phyloP scores from a whole-genome alignment of 2,113 vertebrate species.

The Barbus barbus region DNA sequence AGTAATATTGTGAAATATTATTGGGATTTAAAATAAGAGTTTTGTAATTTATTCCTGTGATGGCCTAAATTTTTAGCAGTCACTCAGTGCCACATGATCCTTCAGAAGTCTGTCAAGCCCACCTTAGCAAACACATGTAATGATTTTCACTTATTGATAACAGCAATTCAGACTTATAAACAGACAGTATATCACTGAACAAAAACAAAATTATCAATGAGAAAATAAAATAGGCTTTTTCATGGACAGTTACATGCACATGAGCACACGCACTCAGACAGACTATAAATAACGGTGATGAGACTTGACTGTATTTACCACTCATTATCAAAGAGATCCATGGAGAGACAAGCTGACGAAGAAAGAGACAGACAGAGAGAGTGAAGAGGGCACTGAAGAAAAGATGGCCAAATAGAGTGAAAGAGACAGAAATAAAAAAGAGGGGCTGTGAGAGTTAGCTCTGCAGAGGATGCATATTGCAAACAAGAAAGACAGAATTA shows the following conservation, averaged over 20 bases:
- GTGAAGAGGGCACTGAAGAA: background rate
- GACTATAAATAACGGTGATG: slow-evolving; percentile 23
- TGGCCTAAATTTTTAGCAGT: background rate
- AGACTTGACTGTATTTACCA: slow-evolving; percentile 28
- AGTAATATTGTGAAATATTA: background rate
- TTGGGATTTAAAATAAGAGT: background rate
- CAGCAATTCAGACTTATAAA: background rate
- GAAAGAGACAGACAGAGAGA: background rate
- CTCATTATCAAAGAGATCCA: slow-evolving; percentile 2
- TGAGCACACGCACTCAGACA: background rate
- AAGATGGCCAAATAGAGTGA: background rate
- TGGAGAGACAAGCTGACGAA: background rate
- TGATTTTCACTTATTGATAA: too few relatives aligned
- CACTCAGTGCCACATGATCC: too few relatives aligned
- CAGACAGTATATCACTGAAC: background rate
- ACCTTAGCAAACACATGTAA: too few relatives aligned
- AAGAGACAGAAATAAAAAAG: background rate
- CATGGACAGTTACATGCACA: background rate
- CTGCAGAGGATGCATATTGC: background rate
- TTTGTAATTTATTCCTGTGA: background rate
- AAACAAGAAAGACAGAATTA: background rate
- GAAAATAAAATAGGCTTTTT: background rate
- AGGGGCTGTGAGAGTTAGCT: background rate
- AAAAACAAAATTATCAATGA: background rate
- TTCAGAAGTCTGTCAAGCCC: too few relatives aligned